phyloP scores from a whole-genome alignment of 2,888 invertebrate species.

The Aquatica leii region DNA sequence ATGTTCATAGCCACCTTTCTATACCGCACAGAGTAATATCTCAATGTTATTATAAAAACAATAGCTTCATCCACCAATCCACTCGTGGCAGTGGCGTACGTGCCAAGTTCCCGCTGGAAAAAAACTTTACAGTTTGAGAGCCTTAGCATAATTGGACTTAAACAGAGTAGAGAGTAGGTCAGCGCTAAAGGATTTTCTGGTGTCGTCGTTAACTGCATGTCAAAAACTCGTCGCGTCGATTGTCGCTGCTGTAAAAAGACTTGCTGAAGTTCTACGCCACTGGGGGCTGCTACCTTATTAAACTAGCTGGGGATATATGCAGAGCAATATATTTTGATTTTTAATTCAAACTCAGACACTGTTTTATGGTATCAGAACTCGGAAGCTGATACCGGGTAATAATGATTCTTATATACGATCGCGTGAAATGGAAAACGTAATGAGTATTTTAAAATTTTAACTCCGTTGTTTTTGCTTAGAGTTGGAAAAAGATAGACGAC shows the following conservation, averaged over 20 bases:
- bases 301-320: slow-evolving; percentile 56
- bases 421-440: slow-evolving; percentile 54
- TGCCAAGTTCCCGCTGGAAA: no score
- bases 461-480: slow-evolving; percentile 25
- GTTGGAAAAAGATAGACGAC: background rate
- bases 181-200: no score
- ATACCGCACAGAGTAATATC: slow-evolving; percentile 59
- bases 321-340: slow-evolving; percentile 61
- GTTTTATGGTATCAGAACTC: slow-evolving; percentile 53
- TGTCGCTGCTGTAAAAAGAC: no score
- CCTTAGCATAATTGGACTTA: no score
- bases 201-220: no score
- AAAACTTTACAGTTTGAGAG: no score
- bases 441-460: slow-evolving; percentile 51
- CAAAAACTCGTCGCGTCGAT: no score
- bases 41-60: slow-evolving; percentile 61
- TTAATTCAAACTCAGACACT: slow-evolving; percentile 60
- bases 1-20: slow-evolving; percentile 59
- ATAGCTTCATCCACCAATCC: slow-evolving; percentile 50
- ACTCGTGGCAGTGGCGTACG: slow-evolving; percentile 45
- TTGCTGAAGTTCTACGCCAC: slow-evolving; percentile 39
- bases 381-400: slow-evolving; percentile 56
- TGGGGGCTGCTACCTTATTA: slow-evolving; percentile 50
- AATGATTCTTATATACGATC: slow-evolving; percentile 55
- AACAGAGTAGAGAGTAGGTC: no score